These are phyloP conservation scores for Bolinopsis microptera DNA, from an alignment of 37 sponge, comb jelly and placozoan genomes.

Conservation along the genomic window DNA sequence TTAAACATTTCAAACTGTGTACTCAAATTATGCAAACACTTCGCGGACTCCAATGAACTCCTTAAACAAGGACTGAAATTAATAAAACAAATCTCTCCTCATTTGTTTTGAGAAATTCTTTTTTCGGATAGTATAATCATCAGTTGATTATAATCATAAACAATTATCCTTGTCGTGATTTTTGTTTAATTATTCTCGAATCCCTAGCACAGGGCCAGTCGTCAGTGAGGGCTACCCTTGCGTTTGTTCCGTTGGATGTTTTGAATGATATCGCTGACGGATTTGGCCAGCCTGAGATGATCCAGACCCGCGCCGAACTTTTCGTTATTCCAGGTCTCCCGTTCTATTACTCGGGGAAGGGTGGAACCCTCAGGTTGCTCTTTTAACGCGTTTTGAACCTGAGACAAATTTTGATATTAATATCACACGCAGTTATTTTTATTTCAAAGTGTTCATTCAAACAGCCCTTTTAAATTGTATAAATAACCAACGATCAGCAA, in stretches of 20 bases:
- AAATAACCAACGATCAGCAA: too few species aligned
- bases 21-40: neutral
- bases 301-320: conserved; percentile 1
- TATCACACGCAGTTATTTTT: too few species aligned
- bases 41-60: neutral
- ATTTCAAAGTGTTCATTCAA: too few species aligned
- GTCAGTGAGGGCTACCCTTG: conserved; percentile 10
- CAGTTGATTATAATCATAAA: neutral
- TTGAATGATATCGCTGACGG: conserved; percentile 25
- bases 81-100: neutral
- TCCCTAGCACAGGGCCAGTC: neutral
- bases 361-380: conserved; percentile 56
- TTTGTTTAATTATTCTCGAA: neutral
- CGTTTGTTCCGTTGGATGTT: conserved; percentile 47
- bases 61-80: neutral
- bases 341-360: conserved; percentile 12
- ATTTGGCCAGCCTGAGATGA: conserved; percentile 33
- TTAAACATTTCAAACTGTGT: neutral
- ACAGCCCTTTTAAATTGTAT: too few species aligned
- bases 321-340: conserved; percentile 5
- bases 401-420: too few species aligned
- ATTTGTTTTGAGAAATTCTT: neutral
- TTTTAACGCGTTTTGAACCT: conserved; percentile 42
- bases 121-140: neutral
- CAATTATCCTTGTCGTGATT: neutral